Evolutionary conservation across 2,113 vertebrate species (phyloP), one percentile per base, ranked within the genome.

Genomic region (Cinclus mexicanus): DNA sequence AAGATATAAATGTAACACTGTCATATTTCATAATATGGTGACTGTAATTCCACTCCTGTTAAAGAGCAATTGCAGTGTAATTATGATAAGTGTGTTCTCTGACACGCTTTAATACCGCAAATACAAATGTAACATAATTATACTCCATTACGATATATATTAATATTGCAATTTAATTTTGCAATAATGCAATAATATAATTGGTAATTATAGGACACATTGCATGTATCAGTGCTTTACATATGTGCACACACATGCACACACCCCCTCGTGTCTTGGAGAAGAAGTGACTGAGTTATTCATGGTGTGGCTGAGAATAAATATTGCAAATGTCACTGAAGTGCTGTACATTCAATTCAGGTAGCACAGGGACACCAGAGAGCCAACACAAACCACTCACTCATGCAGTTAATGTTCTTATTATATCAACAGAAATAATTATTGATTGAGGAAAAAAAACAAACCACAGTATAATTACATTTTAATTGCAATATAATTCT

Each of bases 401-500:
- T 89, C 89, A 28, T 56, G 90, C 85, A 90, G 64, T 39, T 87
- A 93, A 90, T 86, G 79, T 89, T 83, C 82, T 88, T 96, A 88
- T 78, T 97, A 53, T 81, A 96, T 90, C 88, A 92, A 84, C 88
- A 94, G 88, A 93, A 94, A 92, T 83, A 95, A 93, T 92, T 95
- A 96, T 83, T 89, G 92, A 96, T 90, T 65, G 83, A 92, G 82
- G 3, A 49, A 75, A 83, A 81, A 92, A n/a, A 65, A 17, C 20
- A 29, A 33, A n/a, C 61, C 47, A 26, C 60, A 18, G 26, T 61
- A 87, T 96, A 96, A 96, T 93, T 96, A 94, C 53, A 29, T 92
- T 90, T 95, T 94, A 97, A 96, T 96, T 97, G 92, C 90, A 61
- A 89, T 92, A 92, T 97, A 95, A 94, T 94, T 95, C 87, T 77